Conservation (phyloP, 1,140 invertebrate genomes). For the Neotoxoptera formosana region DNA sequence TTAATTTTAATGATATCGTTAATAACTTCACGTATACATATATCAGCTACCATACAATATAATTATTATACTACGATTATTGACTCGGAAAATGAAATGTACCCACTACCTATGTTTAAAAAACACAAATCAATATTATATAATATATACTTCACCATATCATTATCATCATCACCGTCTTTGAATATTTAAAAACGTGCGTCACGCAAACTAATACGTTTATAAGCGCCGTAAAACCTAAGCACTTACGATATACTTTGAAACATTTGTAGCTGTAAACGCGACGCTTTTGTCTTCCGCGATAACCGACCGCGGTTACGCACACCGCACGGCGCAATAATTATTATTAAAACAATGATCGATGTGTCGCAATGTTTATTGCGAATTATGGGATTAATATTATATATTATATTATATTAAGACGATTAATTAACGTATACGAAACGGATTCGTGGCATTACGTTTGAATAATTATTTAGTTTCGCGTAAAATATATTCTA, state of each 20-base stretch:
- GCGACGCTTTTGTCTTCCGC: not conserved
- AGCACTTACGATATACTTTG: not conserved
- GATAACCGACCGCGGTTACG: not conserved
- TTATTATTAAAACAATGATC: not conserved
- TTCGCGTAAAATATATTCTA: not conserved
- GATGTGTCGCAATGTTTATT: not conserved
- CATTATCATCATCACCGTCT: not conserved
- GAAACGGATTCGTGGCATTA: not conserved
- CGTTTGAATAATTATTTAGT: not conserved
- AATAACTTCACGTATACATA: not conserved
- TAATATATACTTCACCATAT: not conserved
- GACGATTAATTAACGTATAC: not conserved
- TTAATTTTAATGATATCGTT: not conserved
- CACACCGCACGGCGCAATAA: not conserved
- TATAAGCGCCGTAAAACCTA: not conserved
- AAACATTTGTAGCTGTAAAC: not conserved
- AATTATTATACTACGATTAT: not conserved
- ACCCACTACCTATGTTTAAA: not conserved
- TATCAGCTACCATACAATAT: not conserved
- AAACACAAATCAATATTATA: not conserved
- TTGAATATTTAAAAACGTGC: not conserved
- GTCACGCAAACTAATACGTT: not conserved
- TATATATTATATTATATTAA: no score
- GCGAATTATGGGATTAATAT: not conserved
- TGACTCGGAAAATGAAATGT: not conserved